A percentile compares a stretch with the other conserved stretches of the same genome.
Conservation (phyloP, 1,140 invertebrate species). For the Anthonomus grandis region DNA sequence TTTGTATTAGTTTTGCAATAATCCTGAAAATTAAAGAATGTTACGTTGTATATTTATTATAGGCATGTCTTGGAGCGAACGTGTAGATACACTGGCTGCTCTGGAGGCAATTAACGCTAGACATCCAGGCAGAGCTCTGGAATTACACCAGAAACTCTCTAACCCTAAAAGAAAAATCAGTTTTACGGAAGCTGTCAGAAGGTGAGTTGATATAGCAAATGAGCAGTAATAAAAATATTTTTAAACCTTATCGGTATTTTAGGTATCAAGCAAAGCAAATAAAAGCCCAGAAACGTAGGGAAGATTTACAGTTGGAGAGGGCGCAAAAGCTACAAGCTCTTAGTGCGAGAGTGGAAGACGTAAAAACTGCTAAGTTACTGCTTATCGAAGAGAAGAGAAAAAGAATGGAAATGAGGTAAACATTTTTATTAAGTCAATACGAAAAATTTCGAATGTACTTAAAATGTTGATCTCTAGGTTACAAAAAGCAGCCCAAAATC, state of each 20-base stretch:
- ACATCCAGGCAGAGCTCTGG: constrained; percentile 83
- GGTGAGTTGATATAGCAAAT: constrained; percentile 34
- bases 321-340: constrained; percentile 81
- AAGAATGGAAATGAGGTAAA: constrained; percentile 71
- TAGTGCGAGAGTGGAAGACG: constrained; percentile 86
- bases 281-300: constrained; percentile 73
- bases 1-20: no score
- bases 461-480: constrained; percentile 53
- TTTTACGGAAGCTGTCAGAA: constrained; percentile 69
- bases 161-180: constrained; percentile 83
- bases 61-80: constrained; percentile 71
- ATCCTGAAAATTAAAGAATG: no score
- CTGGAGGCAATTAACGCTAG: constrained; percentile 73
- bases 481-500: constrained; percentile 87
- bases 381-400: constrained; percentile 78
- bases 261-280: constrained; percentile 84
- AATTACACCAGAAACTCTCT: constrained; percentile 90
- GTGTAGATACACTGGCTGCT: constrained; percentile 72
- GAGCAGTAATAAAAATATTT: background rate
- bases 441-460: background rate
- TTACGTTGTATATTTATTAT: no score
- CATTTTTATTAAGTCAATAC: background rate
- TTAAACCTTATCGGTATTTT: no score
- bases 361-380: constrained; percentile 82
- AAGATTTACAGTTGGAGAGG: constrained; percentile 78